These are phyloP conservation scores for Sarcophilus harrisii DNA, from an alignment of 2,797 vertebrate species.

Conservation along the genomic window DNA sequence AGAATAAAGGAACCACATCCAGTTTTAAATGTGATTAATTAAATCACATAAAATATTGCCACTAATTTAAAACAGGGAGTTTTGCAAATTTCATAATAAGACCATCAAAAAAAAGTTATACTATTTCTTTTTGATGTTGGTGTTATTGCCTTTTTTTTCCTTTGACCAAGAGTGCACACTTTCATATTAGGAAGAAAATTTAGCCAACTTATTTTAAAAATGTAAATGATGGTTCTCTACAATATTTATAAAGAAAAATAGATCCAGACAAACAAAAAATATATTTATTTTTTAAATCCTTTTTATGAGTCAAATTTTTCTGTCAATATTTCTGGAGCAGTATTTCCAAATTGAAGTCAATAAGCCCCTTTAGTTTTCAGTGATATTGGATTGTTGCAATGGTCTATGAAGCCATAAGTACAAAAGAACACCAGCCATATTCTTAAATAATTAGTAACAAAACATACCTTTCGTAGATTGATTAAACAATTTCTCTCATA, in stretches of 20 bases:
- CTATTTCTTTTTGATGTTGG: not conserved
- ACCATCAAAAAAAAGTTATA: not conserved
- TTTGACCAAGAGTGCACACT: not conserved
- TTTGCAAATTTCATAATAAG: not conserved
- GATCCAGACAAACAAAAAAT: not conserved
- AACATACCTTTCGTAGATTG: not conserved
- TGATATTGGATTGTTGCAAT: not conserved
- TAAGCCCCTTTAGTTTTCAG: not conserved
- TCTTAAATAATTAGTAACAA: not conserved
- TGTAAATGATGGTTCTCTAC: not conserved
- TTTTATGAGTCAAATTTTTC: not conserved
- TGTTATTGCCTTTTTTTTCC: not conserved
- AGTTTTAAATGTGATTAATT: not conserved
- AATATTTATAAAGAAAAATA: not conserved
- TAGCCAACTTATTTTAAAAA: not conserved
- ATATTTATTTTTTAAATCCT: not conserved
- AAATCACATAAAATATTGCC: not conserved
- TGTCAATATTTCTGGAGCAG: not conserved
- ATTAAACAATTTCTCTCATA: not conserved
- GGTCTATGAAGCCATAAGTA: not conserved
- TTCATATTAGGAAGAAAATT: not conserved
- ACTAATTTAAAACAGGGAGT: not conserved
- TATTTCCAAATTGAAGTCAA: not conserved
- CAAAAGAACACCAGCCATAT: not conserved
- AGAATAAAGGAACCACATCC: not conserved